Evolutionary conservation across 92 coral and sea anemone species (phyloP).

Genomic region (Epizoanthus scotinus): DNA sequence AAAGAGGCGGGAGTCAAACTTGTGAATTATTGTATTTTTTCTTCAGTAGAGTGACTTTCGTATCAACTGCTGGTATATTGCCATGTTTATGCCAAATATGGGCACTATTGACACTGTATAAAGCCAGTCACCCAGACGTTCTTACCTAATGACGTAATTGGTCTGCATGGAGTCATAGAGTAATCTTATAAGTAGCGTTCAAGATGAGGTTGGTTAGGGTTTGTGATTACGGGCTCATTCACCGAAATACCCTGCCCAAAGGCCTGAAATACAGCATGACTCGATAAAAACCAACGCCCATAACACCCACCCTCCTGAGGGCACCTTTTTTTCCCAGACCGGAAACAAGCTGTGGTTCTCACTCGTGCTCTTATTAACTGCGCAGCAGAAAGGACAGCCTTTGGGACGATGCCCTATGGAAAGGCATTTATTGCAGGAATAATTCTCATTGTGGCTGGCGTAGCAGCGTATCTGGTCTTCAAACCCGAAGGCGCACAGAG

Average conservation of each 20-base stretch:
- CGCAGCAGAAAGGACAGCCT: not conserved
- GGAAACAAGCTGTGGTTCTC: conserved; percentile 9
- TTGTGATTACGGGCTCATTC: conserved; percentile 37
- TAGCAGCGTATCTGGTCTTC: conserved; percentile 59
- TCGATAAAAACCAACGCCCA: conserved; percentile 39
- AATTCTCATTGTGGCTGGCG: conserved; percentile 55
- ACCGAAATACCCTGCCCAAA: conserved; percentile 34
- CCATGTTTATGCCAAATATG: conserved; percentile 60
- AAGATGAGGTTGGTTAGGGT: conserved; percentile 49
- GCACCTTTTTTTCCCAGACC: not conserved
- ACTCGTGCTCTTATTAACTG: not conserved
- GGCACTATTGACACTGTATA: conserved; percentile 57
- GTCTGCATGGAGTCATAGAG: conserved; percentile 65
- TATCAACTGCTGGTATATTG: conserved; percentile 27
- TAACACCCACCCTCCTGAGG: not conserved
- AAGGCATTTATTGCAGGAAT: conserved; percentile 49
- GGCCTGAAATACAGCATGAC: conserved; percentile 63
- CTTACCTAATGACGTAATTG: conserved; percentile 73
- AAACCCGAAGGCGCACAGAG: conserved; percentile 55
- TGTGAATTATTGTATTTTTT: not conserved
- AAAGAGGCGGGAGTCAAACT: no score
- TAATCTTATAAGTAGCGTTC: conserved; percentile 49
- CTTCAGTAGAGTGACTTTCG: not conserved
- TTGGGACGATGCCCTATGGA: conserved; percentile 59
- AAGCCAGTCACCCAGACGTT: conserved; percentile 68